A percentile compares a stretch with the other conserved stretches of the same genome.
Conservation (phyloP, 2,797 vertebrate genomes). For the Perodicticus potto region DNA sequence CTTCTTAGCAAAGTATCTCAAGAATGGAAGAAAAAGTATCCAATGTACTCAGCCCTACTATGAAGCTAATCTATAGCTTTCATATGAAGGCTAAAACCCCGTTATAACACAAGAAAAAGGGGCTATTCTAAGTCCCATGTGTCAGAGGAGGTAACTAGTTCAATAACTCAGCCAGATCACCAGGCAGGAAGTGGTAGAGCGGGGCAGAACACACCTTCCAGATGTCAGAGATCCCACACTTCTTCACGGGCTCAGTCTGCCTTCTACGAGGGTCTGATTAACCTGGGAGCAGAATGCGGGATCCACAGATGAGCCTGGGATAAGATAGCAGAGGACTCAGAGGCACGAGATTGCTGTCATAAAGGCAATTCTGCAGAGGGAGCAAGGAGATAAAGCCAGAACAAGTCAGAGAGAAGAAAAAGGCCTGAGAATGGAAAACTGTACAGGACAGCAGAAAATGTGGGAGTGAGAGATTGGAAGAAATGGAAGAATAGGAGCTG, state of each 20-base stretch:
- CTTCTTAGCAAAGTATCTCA: too few species aligned
- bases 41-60: too few species aligned
- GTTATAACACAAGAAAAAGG: too few species aligned
- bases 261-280: constrained; percentile 5
- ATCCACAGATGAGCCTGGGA: neutral
- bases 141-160: constrained; percentile 31
- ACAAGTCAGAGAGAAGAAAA: neutral
- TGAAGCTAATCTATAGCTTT: too few species aligned
- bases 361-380: neutral
- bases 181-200: constrained; percentile 38
- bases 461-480: neutral
- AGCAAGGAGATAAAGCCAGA: neutral
- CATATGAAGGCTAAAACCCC: too few species aligned
- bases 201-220: neutral
- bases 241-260: neutral
- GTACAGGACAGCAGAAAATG: neutral
- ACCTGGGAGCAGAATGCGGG: neutral
- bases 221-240: neutral
- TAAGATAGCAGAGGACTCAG: neutral
- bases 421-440: neutral
- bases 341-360: neutral
- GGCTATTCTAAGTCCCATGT: neutral
- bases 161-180: neutral
- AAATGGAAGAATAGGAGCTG: neutral
- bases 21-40: too few species aligned